These are phyloP conservation scores for Lymantria dispar DNA, from an alignment of 2,888 invertebrate species.

Conservation along the genomic window DNA sequence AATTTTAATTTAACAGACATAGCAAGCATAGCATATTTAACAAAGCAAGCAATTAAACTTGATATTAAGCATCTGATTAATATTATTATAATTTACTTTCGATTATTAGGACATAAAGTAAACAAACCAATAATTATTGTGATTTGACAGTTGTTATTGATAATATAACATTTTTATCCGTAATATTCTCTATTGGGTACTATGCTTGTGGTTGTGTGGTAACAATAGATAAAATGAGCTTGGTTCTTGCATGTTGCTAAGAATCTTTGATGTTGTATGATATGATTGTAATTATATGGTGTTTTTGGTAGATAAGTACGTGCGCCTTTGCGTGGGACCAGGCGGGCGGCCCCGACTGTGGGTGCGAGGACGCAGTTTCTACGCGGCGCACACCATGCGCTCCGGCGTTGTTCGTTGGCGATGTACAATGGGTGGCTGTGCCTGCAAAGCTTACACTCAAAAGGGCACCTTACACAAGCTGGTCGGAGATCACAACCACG, in stretches of 20 bases:
- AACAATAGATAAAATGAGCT: conserved; percentile 6
- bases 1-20: conserved; percentile 7
- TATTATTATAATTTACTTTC: neutral
- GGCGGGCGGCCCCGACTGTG: conserved; percentile 74
- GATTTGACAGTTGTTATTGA: conserved; percentile 9
- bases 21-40: conserved; percentile 1
- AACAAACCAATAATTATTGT: conserved; percentile 8
- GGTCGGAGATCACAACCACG: conserved; percentile 75
- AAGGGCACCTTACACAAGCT: conserved; percentile 71
- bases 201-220: conserved; percentile 11
- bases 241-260: conserved; percentile 26
- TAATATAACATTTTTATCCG: conserved; percentile 15
- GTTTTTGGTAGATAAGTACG: conserved; percentile 57
- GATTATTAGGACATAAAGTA: neutral
- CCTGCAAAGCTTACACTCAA: conserved; percentile 76
- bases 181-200: conserved; percentile 10
- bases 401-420: conserved; percentile 77
- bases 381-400: conserved; percentile 77
- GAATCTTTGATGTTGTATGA: conserved; percentile 1
- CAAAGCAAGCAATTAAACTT: neutral
- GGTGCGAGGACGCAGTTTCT: conserved; percentile 77
- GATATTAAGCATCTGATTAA: neutral
- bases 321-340: conserved; percentile 72
- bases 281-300: conserved; percentile 22
- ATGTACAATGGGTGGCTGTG: conserved; percentile 77